phyloP scores from a whole-genome alignment of 2,113 vertebrate genomes.

The Larimichthys polyactis region DNA sequence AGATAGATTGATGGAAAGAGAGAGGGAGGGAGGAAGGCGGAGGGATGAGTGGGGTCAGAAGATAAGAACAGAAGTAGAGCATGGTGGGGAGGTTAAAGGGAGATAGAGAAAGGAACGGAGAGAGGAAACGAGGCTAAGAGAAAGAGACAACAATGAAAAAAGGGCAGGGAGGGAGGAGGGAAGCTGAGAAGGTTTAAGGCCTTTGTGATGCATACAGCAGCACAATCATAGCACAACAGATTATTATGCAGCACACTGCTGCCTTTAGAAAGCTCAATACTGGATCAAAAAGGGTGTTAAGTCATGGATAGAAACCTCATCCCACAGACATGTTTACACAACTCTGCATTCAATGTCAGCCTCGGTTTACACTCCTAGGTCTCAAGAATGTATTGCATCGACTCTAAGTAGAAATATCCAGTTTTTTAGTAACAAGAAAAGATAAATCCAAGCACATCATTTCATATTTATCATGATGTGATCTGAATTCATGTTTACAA shows the following conservation, averaged over 20 bases:
- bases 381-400: not conserved
- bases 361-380: constrained; percentile 1
- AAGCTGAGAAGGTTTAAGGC: constrained; percentile 39
- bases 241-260: constrained; percentile 46
- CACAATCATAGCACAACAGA: constrained; percentile 48
- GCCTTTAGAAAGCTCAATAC: constrained; percentile 58
- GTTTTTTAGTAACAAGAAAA: not conserved
- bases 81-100: constrained; percentile 7
- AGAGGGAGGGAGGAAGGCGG: not conserved
- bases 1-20: constrained; percentile 46
- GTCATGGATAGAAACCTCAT: constrained; percentile 43
- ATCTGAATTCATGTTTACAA: not conserved
- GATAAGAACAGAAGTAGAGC: constrained; percentile 24
- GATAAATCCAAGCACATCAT: not conserved
- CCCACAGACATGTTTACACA: constrained; percentile 60
- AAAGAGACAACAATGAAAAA: constrained; percentile 25
- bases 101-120: not conserved
- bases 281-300: constrained; percentile 57
- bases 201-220: constrained; percentile 40
- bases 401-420: constrained; percentile 12
- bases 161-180: constrained; percentile 9
- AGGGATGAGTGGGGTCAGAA: not conserved
- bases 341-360: constrained; percentile 26
- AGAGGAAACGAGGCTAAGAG: constrained; percentile 11
- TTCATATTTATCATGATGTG: not conserved